A percentile compares a stretch with the other conserved stretches of the same genome.
Evolutionary conservation across 2,888 invertebrate genomes (phyloP).

Genomic region (Philonicus albiceps): DNA sequence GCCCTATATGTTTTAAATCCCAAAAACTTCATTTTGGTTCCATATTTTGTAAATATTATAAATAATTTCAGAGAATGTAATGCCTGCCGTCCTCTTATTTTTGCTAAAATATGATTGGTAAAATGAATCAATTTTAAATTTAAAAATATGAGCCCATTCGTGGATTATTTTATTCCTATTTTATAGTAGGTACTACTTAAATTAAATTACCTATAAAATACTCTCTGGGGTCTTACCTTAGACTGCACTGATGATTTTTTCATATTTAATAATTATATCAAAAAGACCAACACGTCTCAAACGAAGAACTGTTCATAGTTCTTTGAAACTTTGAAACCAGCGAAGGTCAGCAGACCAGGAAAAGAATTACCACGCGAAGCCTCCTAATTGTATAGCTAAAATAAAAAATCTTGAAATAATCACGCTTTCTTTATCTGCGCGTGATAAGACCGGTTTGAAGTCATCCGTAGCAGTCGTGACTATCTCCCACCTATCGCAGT

Average conservation of each 20-base stretch:
- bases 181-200: background rate
- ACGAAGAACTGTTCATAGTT: background rate
- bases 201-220: background rate
- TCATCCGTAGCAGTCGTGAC: background rate
- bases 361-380: background rate
- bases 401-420: background rate
- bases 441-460: background rate
- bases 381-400: background rate
- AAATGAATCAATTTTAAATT: too few relatives aligned
- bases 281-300: background rate
- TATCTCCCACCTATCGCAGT: background rate
- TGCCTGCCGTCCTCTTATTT: too few relatives aligned
- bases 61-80: too few relatives aligned
- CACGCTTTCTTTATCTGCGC: background rate
- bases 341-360: background rate
- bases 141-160: too few relatives aligned
- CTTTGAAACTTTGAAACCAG: background rate
- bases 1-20: too few relatives aligned
- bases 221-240: background rate
- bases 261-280: background rate
- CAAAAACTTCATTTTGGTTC: too few relatives aligned
- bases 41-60: too few relatives aligned
- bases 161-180: background rate
- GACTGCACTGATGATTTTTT: background rate
- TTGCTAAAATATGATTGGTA: too few relatives aligned